Evolutionary conservation across 2,888 invertebrate species (phyloP), one percentile per base, ranked within the genome.

Genomic region (Pachydiplax longipennis): DNA sequence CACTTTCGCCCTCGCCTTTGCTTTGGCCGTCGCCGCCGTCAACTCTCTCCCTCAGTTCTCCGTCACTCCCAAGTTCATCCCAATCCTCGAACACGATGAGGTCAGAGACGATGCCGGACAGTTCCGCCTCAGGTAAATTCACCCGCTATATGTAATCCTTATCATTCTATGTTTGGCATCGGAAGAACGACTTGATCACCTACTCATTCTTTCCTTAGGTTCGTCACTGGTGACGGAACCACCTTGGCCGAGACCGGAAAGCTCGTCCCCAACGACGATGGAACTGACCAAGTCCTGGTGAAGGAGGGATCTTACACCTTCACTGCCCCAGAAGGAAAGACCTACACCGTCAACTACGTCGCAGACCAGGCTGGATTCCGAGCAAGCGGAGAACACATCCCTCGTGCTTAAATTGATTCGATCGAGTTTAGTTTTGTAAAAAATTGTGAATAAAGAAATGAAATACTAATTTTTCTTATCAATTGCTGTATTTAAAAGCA

Each of bases 231-330:
- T 10, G 92, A 92, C 80, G 92, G 92, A 48, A 92, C 92, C 25
- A 91, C 91, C 6, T 90, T 92, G 35, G 90, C 80, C 22, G 92
- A 92, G 90, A 91, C 92, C 40, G 92, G 92, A 82, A 92, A 92
- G 91, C 91, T 91, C 65, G 91, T 91, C 37, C 81, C 91, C 40
- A 91, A 92, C 12, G 37, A 8, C 22, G 35, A 37, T 22, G 87
- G n/a, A 8, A 91, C 37, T 53, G 92, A 91, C 82, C 90, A 91
- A 53, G 92, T 92, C 58, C 91, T 92, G 58, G 92, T 92, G 53
- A 92, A 93, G 91, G 90, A 92, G 61, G 92, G 92, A 18, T 91
- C 92, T 65, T 91, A 91, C 91, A 91, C 91, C 15, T 92, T 92
- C 91, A 91, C 91, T 44, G 90, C 92, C 81, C 92, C 92, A 3